These are phyloP conservation scores for Nyctalus aviator DNA, from an alignment of 2,797 vertebrate species.

Conservation along the genomic window DNA sequence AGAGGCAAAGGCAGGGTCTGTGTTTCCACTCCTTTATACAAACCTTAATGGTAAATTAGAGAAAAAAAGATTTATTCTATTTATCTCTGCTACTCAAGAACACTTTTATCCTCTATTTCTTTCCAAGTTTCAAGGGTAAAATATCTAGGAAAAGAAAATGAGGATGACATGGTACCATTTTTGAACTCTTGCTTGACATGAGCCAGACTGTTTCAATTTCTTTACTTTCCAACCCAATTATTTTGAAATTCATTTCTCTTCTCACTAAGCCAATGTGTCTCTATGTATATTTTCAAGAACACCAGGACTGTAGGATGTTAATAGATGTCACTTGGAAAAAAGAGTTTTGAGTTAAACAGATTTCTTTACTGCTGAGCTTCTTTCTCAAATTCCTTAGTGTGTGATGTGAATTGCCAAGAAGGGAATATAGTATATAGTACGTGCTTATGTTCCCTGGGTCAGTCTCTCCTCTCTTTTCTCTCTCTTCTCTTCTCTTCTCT, in stretches of 20 bases:
- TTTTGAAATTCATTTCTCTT: slow-evolving; percentile 76
- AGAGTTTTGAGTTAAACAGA: slow-evolving; percentile 66
- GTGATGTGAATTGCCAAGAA: slow-evolving; percentile 36
- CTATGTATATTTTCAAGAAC: slow-evolving; percentile 67
- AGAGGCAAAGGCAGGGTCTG: slow-evolving; percentile 44
- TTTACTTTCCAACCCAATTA: slow-evolving; percentile 77
- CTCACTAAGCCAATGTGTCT: slow-evolving; percentile 56
- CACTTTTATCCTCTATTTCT: background rate
- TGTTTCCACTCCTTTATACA: slow-evolving; percentile 46
- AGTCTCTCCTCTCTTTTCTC: background rate
- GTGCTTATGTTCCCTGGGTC: background rate
- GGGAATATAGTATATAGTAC: background rate
- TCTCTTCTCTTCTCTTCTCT: too few species aligned
- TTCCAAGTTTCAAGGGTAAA: background rate
- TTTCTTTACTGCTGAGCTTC: slow-evolving; percentile 58
- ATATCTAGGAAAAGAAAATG: slow-evolving; percentile 61
- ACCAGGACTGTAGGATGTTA: slow-evolving; percentile 62
- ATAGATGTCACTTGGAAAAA: slow-evolving; percentile 67
- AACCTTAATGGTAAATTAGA: slow-evolving; percentile 62
- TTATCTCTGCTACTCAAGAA: slow-evolving; percentile 62
- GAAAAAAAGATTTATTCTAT: slow-evolving; percentile 51
- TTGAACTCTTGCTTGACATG: slow-evolving; percentile 71
- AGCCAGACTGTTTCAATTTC: slow-evolving; percentile 70
- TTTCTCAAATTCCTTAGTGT: slow-evolving; percentile 8
- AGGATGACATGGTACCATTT: slow-evolving; percentile 56